Evolutionary conservation across 2,797 vertebrate genomes (phyloP).

Genomic region (Pterois miles): DNA sequence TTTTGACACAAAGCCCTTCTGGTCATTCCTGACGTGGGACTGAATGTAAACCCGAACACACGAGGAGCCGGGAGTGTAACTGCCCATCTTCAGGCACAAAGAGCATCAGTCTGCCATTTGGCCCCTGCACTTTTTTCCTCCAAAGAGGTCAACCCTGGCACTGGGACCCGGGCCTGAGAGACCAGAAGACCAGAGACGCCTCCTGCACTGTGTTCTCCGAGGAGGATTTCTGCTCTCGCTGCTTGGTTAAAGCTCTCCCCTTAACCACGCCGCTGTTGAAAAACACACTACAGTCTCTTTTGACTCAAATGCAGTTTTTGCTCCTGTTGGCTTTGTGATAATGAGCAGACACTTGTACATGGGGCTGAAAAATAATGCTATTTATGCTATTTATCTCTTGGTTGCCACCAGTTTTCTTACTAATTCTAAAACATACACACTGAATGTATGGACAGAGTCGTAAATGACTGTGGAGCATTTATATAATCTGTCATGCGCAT

Average conservation of each 20-base stretch:
- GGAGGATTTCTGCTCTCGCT: slow-evolving; percentile 68
- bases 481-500: slow-evolving; percentile 65
- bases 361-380: slow-evolving; percentile 53
- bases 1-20: slow-evolving; percentile 50
- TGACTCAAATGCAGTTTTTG: slow-evolving; percentile 48
- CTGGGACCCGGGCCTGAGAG: slow-evolving; percentile 46
- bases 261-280: slow-evolving; percentile 44
- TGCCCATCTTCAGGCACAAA: slow-evolving; percentile 35
- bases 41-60: slow-evolving; percentile 77
- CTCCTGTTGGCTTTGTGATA: slow-evolving; percentile 58
- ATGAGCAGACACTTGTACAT: slow-evolving; percentile 49
- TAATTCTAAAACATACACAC: slow-evolving; percentile 74
- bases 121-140: slow-evolving; percentile 68
- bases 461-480: slow-evolving; percentile 65
- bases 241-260: slow-evolving; percentile 76
- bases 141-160: slow-evolving; percentile 57
- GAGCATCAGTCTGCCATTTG: slow-evolving; percentile 57
- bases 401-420: slow-evolving; percentile 71
- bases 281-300: slow-evolving; percentile 69
- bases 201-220: slow-evolving; percentile 65
- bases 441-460: slow-evolving; percentile 79
- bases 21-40: slow-evolving; percentile 59
- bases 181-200: slow-evolving; percentile 49
- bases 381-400: slow-evolving; percentile 80
- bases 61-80: slow-evolving; percentile 48